Evolutionary conservation across 2,888 invertebrate species (phyloP), one percentile per base, ranked within the genome.

Genomic region (Lamproptera curius): DNA sequence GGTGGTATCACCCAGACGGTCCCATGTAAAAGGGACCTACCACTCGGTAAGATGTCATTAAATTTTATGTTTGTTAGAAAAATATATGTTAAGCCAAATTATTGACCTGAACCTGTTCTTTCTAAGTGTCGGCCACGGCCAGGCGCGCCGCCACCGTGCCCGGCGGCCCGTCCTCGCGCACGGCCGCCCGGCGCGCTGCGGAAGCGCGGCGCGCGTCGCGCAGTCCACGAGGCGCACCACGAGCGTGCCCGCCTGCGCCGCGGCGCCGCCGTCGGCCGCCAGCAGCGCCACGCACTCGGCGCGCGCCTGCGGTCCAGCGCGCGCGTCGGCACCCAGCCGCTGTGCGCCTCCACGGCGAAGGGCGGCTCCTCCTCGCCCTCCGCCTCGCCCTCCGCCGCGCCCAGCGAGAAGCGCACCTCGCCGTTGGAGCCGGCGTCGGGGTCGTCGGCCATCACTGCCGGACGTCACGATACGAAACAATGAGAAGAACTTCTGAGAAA

Each of bases 181-280:
- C 67, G 56, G 60, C 41, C 26, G 10, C 2, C 15, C 10, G 1
- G 42, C 33, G n/a, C 33, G 34, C 34, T 28, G 23, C 90, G 81
- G 97, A 97, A 13, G 83, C 75, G 0, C 97, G 95, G 96, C 92
- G 73, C 96, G 96, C 77, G 98, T 98, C 79, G 98, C 98, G 79
- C 94, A 95, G 81, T 98, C 98, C 52, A 92, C 90, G 8, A 98
- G 87, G 46, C 92, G 91, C 45, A 98, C 91, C 37, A 93, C 89
- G 0, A 98, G 92, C 40, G 92, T 91, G 10, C 94, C 93, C 59
- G 94, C 90, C 17, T 95, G 90, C 39, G 90, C 89, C 59, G 93
- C 56, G 97, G 93, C 68, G 93, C 94, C 71, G 50, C 67, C 70
- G 38, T 56, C 51, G 34, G 56, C 64, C 35, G 59, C 63, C 54